These are phyloP conservation scores for Pygocentrus nattereri DNA, from an alignment of 2,797 vertebrate species.

Conservation along the genomic window DNA sequence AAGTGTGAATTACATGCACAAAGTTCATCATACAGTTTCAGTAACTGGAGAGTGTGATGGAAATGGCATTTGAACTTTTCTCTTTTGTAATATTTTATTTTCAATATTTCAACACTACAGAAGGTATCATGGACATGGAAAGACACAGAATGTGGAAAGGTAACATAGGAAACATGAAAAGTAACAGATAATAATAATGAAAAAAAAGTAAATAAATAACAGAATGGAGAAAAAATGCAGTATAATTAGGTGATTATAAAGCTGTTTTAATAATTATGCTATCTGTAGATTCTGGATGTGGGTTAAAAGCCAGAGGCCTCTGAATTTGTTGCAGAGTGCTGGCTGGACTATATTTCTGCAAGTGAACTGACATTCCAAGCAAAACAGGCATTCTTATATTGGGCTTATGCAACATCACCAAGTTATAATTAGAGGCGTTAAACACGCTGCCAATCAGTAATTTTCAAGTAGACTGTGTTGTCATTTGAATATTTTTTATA, in stretches of 20 bases:
- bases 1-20: too few species aligned
- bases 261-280: not conserved
- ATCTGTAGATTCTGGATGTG: not conserved
- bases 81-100: too few species aligned
- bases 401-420: not conserved
- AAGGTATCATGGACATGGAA: too few species aligned
- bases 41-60: too few species aligned
- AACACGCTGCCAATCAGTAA: not conserved
- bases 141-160: too few species aligned
- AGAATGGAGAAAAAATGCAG: not conserved
- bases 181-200: too few species aligned
- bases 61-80: too few species aligned
- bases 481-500: not conserved
- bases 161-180: too few species aligned
- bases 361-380: not conserved
- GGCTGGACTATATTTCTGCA: not conserved
- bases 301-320: not conserved
- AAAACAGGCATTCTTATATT: slow-evolving; percentile 4
- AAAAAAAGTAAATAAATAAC: too few species aligned
- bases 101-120: too few species aligned
- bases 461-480: not conserved
- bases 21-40: too few species aligned
- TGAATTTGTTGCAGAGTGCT: not conserved
- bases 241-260: not conserved
- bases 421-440: not conserved